Conservation (phyloP, 1,140 invertebrate species). For the Euura lappo region DNA sequence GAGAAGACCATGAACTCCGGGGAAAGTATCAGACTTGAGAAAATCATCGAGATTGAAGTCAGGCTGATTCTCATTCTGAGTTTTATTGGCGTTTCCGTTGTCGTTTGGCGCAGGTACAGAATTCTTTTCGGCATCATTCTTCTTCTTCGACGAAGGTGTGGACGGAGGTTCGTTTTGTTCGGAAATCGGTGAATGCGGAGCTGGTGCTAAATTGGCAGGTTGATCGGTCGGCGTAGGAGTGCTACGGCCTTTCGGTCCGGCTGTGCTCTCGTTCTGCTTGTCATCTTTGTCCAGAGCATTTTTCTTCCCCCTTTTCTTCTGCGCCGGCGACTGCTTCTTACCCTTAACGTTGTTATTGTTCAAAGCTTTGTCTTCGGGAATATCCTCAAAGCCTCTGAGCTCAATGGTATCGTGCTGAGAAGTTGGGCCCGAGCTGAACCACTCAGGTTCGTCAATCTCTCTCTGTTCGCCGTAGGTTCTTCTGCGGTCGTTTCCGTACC, state of each 20-base stretch:
- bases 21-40: constrained; percentile 71
- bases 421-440: constrained; percentile 86
- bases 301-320: constrained; percentile 55
- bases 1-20: constrained; percentile 65
- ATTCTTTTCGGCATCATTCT: constrained; percentile 32
- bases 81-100: constrained; percentile 25
- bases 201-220: constrained; percentile 36
- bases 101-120: constrained; percentile 32
- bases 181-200: constrained; percentile 51
- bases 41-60: constrained; percentile 79
- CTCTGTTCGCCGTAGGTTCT: constrained; percentile 59
- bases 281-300: constrained; percentile 44
- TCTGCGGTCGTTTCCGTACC: constrained; percentile 56
- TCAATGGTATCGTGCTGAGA: constrained; percentile 94
- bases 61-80: constrained; percentile 38
- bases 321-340: constrained; percentile 57
- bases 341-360: constrained; percentile 42
- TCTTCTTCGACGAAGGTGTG: constrained; percentile 33
- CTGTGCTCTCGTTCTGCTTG: constrained; percentile 39
- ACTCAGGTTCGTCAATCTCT: constrained; percentile 70
- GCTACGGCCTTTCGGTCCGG: constrained; percentile 51
- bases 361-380: constrained; percentile 56
- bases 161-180: constrained; percentile 43
- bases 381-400: constrained; percentile 86
- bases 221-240: constrained; percentile 52